Percentiles rank a stretch among this genome's conserved stretches.
phyloP scores from a whole-genome alignment of 2,113 vertebrate species.

The Tricholaema leucomelas region DNA sequence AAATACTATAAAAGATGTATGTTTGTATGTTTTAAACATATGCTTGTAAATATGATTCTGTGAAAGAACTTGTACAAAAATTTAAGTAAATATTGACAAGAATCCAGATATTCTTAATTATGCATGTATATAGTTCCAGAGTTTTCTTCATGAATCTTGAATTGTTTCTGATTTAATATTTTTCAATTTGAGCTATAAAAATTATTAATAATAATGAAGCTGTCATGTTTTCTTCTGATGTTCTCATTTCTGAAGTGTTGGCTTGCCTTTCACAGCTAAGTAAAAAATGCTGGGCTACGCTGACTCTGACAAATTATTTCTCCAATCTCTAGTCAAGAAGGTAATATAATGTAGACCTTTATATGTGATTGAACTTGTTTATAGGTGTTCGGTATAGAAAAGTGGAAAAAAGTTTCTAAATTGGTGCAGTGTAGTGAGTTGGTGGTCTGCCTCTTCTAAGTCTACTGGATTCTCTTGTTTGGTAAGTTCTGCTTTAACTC shows the following conservation, averaged over 20 bases:
- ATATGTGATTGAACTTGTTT: neutral
- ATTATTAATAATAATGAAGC: conserved; percentile 6
- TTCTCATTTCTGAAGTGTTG: neutral
- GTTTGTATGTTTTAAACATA: conserved; percentile 36
- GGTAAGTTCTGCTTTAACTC: neutral
- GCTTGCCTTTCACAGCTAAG: neutral
- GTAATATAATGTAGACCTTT: neutral
- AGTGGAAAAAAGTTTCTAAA: neutral
- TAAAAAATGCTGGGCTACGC: neutral
- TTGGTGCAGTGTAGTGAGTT: neutral
- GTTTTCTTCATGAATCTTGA: conserved; percentile 27
- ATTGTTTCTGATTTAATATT: conserved; percentile 45
- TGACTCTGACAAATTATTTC: neutral
- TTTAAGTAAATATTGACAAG: conserved; percentile 21
- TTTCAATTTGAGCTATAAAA: conserved; percentile 57
- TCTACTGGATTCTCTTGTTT: neutral
- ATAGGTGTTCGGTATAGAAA: neutral
- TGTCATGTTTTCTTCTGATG: neutral
- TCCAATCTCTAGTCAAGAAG: neutral
- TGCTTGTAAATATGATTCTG: conserved; percentile 35
- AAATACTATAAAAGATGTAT: conserved; percentile 39
- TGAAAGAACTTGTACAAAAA: conserved; percentile 43
- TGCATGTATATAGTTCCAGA: conserved; percentile 40
- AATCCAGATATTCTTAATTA: conserved; percentile 42
- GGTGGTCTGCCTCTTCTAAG: neutral